Evolutionary conservation across 2,888 invertebrate genomes (phyloP).

Genomic region (Eristalis arbustorum): DNA sequence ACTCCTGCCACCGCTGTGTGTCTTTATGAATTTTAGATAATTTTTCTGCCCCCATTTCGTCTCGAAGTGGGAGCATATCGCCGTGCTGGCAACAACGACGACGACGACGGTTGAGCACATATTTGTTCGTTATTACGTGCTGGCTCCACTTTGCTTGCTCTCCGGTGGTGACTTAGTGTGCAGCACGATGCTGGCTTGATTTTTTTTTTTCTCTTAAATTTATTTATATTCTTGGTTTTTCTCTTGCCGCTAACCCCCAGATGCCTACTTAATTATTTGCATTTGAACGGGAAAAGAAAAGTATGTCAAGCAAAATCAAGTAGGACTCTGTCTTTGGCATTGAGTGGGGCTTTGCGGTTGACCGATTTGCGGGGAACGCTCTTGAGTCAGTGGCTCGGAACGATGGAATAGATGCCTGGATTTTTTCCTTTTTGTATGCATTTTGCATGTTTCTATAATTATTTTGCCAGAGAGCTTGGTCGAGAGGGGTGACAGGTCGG

Average conservation of each 20-base stretch:
- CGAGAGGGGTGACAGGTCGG: neutral
- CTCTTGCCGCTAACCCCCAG: neutral
- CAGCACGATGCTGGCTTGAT: neutral
- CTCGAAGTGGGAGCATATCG: conserved; percentile 32
- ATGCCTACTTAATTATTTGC: conserved; percentile 68
- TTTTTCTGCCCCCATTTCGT: conserved; percentile 57
- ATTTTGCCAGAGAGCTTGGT: conserved; percentile 11
- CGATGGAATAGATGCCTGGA: conserved; percentile 44
- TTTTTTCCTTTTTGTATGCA: conserved; percentile 34
- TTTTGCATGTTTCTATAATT: conserved; percentile 37
- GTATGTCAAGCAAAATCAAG: conserved; percentile 68
- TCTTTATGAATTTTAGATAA: conserved; percentile 67
- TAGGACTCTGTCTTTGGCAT: conserved; percentile 67
- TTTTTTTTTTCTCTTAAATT: neutral
- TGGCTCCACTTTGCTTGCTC: conserved; percentile 2
- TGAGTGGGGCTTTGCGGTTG: conserved; percentile 64
- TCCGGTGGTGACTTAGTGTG: neutral
- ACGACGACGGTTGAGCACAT: conserved; percentile 16
- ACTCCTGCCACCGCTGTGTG: conserved; percentile 3
- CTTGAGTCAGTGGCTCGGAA: conserved; percentile 60
- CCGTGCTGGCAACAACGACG: neutral
- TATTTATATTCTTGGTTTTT: conserved; percentile 4
- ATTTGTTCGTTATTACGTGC: conserved; percentile 64
- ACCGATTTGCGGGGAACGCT: conserved; percentile 57
- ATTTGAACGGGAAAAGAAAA: conserved; percentile 65